Evolutionary conservation across 2,888 invertebrate genomes (phyloP).

Genomic region (Bruchidius siliquastri): DNA sequence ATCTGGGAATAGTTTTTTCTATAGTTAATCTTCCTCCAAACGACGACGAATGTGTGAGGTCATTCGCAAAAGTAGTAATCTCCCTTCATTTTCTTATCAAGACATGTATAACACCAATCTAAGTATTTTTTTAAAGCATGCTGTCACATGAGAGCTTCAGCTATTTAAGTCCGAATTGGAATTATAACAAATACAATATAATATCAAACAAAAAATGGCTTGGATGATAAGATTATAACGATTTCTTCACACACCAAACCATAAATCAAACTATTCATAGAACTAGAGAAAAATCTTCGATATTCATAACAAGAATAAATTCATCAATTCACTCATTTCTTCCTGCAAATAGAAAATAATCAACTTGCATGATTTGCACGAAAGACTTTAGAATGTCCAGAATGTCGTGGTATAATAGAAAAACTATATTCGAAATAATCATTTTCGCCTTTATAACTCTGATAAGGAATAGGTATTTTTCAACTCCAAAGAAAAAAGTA

Average conservation of each 20-base stretch:
- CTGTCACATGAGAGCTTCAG: background rate
- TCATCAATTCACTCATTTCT: background rate
- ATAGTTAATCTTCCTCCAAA: no score
- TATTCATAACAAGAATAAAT: slow-evolving; percentile 2
- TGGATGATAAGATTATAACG: no score
- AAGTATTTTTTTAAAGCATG: background rate
- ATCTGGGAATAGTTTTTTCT: no score
- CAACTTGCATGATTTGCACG: slow-evolving; percentile 5
- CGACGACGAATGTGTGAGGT: no score
- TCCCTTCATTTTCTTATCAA: background rate
- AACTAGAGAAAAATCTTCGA: background rate
- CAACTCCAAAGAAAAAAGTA: no score
- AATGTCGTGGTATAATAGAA: background rate
- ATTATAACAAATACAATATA: background rate
- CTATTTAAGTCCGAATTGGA: background rate
- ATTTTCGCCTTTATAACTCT: no score
- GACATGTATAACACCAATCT: background rate
- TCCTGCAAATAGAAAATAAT: background rate
- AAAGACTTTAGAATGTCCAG: slow-evolving; percentile 7
- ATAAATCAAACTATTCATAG: background rate
- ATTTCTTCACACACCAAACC: background rate
- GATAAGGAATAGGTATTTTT: no score
- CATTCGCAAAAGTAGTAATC: background rate
- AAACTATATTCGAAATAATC: no score
- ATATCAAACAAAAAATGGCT: background rate